Conservation (phyloP, 2,888 invertebrate genomes). For the Boloria selene region DNA sequence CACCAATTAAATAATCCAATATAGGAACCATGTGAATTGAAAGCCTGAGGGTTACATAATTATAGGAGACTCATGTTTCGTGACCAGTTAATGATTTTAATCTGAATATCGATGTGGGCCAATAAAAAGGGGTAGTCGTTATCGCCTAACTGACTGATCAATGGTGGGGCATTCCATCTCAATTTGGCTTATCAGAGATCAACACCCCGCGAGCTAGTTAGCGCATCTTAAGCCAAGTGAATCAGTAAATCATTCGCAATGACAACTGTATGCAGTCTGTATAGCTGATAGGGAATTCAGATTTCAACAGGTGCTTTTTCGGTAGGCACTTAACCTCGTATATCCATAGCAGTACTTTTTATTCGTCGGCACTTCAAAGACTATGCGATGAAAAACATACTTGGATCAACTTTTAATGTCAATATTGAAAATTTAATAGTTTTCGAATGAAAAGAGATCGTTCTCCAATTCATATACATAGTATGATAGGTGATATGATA, state of each 20-base stretch:
- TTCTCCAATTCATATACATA: constrained; percentile 3
- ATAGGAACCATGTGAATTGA: constrained; percentile 17
- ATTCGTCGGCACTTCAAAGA: constrained; percentile 53
- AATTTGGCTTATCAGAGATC: constrained; percentile 78
- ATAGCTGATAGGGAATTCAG: constrained; percentile 58
- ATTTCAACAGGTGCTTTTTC: constrained; percentile 67
- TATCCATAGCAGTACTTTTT: constrained; percentile 60
- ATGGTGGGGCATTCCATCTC: constrained; percentile 75
- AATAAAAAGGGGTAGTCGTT: constrained; percentile 56
- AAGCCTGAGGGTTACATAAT: constrained; percentile 16
- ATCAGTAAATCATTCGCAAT: constrained; percentile 66
- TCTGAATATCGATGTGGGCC: constrained; percentile 57
- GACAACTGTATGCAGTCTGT: constrained; percentile 71
- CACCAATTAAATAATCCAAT: constrained; percentile 19
- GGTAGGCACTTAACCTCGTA: constrained; percentile 61
- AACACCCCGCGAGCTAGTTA: constrained; percentile 77
- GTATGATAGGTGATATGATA: neutral
- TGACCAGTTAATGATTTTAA: constrained; percentile 30
- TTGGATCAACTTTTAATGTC: constrained; percentile 41
- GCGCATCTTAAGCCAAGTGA: constrained; percentile 58
- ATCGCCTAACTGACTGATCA: constrained; percentile 78
- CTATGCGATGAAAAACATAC: constrained; percentile 41
- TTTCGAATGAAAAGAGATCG: constrained; percentile 9
- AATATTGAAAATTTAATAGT: constrained; percentile 37
- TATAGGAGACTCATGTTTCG: constrained; percentile 16